phyloP scores from a whole-genome alignment of 2,113 vertebrate species.

The Glaucomys volans region DNA sequence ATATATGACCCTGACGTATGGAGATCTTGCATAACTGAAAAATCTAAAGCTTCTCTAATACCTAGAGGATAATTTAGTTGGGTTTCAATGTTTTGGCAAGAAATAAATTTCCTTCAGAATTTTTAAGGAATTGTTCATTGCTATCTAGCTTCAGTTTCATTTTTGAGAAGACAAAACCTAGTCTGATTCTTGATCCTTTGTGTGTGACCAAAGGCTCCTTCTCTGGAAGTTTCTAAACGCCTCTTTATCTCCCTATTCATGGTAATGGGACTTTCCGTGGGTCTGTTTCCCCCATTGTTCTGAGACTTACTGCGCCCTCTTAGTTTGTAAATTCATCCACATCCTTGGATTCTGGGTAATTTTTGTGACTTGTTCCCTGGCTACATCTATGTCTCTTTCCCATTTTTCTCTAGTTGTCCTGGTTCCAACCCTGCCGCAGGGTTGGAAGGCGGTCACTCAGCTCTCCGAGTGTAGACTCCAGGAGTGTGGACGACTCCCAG shows the following conservation, averaged over 20 bases:
- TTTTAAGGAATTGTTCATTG: neutral
- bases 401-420: neutral
- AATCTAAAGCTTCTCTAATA: neutral
- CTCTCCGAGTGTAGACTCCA: too few species aligned
- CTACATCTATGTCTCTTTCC: neutral
- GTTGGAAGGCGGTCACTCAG: too few species aligned
- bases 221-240: neutral
- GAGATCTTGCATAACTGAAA: neutral
- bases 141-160: neutral
- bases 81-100: neutral
- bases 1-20: neutral
- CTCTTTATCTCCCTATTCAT: neutral
- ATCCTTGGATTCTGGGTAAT: neutral
- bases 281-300: neutral
- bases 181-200: neutral
- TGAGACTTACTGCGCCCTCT: neutral
- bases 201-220: neutral
- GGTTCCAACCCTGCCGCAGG: too few species aligned
- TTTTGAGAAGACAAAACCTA: conserved; percentile 1
- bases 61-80: neutral
- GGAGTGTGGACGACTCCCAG: too few species aligned
- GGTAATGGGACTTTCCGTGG: neutral
- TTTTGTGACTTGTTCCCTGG: neutral
- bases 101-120: neutral
- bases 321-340: neutral